Evolutionary conservation across 2,113 vertebrate genomes (phyloP).

Genomic region (Brienomyrus brachyistius): DNA sequence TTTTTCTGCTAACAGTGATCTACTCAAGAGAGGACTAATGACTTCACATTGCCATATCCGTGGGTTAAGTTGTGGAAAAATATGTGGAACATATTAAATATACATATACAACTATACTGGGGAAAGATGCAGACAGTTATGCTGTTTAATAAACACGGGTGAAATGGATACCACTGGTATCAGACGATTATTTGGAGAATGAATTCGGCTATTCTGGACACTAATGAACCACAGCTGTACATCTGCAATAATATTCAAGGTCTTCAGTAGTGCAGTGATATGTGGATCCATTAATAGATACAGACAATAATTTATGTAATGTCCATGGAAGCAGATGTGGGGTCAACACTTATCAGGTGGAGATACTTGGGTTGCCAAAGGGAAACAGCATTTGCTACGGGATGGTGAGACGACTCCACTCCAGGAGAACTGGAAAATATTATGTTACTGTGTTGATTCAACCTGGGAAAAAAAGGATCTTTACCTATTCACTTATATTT

Average conservation of each 20-base stretch:
- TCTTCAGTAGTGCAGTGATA: not conserved
- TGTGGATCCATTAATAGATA: not conserved
- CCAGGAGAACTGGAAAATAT: not conserved
- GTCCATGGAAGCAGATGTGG: not conserved
- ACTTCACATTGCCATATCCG: not conserved
- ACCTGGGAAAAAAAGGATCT: not conserved
- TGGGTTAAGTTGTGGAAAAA: not conserved
- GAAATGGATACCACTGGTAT: not conserved
- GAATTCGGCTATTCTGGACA: not conserved
- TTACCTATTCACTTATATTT: not conserved
- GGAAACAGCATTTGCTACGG: not conserved
- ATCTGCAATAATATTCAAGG: not conserved
- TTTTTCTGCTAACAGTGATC: not conserved
- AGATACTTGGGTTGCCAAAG: not conserved
- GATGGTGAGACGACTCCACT: not conserved
- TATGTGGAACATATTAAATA: no score
- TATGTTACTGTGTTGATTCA: not conserved
- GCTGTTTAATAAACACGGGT: not conserved
- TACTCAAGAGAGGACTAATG: not conserved
- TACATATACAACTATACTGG: not conserved
- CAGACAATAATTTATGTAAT: not conserved
- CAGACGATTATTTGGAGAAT: not conserved
- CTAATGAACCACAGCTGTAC: not conserved
- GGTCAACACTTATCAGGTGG: not conserved
- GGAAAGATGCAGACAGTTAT: not conserved